A percentile compares a stretch with the other conserved stretches of the same genome.
Evolutionary conservation across 1,140 invertebrate species (phyloP).

Genomic region (Bombus vancouverensis): DNA sequence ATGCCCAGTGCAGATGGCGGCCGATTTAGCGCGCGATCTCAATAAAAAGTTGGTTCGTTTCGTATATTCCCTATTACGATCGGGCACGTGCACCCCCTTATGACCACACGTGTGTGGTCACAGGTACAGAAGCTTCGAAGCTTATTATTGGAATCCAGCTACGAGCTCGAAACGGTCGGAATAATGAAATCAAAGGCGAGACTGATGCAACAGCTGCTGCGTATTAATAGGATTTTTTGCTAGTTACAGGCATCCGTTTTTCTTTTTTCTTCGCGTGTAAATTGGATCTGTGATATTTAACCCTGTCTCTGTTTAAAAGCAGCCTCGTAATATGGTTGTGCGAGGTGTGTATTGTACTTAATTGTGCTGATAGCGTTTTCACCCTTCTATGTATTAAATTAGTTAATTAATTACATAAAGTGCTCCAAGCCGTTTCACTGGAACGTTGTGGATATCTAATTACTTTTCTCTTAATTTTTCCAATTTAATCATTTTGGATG

Average conservation of each 20-base stretch:
- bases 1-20: constrained; percentile 29
- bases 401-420: background rate
- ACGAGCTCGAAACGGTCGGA: background rate
- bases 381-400: background rate
- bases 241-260: background rate
- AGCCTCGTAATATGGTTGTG: too few species aligned
- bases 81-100: constrained; percentile 32
- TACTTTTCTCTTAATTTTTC: too few species aligned
- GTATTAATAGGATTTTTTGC: background rate
- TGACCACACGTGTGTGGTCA: constrained; percentile 52
- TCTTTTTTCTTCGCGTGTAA: background rate
- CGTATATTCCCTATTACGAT: constrained; percentile 41
- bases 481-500: background rate
- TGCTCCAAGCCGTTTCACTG: background rate
- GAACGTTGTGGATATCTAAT: too few species aligned
- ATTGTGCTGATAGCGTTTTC: background rate
- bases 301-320: too few species aligned
- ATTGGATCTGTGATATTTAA: constrained; percentile 5
- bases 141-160: constrained; percentile 32
- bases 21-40: constrained; percentile 50
- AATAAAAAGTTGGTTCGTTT: constrained; percentile 59
- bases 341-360: background rate
- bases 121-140: background rate
- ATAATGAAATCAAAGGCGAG: constrained; percentile 18
- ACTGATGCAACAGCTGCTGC: background rate